Percentiles rank a stretch among this genome's conserved stretches.
Evolutionary conservation across 2,113 vertebrate genomes (phyloP).

Genomic region (Myrmecophaga tridactyla): DNA sequence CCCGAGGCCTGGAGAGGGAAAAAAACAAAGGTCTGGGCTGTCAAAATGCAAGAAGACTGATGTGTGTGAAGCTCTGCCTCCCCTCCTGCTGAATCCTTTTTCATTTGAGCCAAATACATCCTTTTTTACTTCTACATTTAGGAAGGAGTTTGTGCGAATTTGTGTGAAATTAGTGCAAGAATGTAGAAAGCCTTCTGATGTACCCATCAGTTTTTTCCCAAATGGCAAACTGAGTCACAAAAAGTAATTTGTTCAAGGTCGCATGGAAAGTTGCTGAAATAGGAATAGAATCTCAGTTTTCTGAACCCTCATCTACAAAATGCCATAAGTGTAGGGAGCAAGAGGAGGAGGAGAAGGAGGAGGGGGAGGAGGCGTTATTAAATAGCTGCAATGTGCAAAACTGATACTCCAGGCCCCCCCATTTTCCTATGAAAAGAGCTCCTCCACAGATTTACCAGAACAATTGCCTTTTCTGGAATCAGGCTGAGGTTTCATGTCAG

Average conservation of each 20-base stretch:
- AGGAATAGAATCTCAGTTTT: not conserved
- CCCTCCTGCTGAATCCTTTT: not conserved
- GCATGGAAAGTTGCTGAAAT: not conserved
- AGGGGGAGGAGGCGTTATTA: not conserved
- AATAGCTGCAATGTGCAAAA: not conserved
- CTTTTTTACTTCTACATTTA: not conserved
- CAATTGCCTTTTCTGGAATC: not conserved
- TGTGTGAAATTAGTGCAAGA: not conserved
- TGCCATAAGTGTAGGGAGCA: not conserved
- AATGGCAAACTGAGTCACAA: not conserved
- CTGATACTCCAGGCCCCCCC: not conserved
- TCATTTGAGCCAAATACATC: not conserved
- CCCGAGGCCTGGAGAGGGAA: not conserved
- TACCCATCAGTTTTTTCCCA: not conserved
- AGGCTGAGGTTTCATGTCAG: not conserved
- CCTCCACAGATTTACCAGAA: slow-evolving; percentile 17
- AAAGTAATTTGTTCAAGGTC: not conserved
- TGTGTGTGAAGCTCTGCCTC: rapidly evolving
- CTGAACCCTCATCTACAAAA: not conserved
- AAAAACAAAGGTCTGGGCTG: not conserved
- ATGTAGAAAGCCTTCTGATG: not conserved
- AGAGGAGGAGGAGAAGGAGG: not conserved
- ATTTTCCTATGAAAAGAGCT: not conserved
- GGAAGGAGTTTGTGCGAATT: not conserved
- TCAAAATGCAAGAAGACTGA: no score